Conservation (phyloP, 2,888 invertebrate genomes). For the Agrotis clavis region DNA sequence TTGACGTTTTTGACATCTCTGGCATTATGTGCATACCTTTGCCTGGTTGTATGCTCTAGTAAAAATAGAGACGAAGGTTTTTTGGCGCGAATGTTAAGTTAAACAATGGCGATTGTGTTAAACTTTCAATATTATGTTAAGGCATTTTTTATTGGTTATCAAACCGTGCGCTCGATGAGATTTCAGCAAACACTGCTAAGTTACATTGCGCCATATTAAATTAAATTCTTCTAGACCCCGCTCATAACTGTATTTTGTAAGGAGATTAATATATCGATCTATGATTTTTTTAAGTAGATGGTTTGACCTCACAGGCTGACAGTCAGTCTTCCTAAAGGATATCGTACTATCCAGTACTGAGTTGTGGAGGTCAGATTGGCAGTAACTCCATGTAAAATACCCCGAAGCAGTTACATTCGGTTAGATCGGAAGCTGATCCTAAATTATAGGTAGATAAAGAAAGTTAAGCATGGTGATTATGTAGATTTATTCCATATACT, state of each 20-base stretch:
- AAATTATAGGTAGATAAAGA: no score
- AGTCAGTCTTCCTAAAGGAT: no score
- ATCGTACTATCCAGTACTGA: no score
- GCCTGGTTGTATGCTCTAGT: constrained; percentile 39
- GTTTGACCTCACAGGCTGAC: neutral
- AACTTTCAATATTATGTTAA: constrained; percentile 9
- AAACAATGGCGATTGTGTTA: constrained; percentile 42
- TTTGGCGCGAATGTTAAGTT: constrained; percentile 42
- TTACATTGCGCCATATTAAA: no score
- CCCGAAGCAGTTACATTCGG: no score
- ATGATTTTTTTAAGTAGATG: neutral
- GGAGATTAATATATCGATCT: neutral
- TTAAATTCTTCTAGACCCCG: no score
- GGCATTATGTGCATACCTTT: constrained; percentile 61
- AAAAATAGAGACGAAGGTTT: constrained; percentile 44
- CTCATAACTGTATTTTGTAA: neutral
- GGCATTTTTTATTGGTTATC: neutral
- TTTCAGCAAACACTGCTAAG: neutral
- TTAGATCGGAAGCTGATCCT: no score
- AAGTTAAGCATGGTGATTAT: no score
- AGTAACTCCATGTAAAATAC: no score
- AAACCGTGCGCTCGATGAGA: no score
- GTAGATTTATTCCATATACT: no score
- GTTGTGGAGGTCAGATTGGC: no score
- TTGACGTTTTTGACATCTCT: constrained; percentile 72